Conservation (phyloP, 2,113 vertebrate species). For the Phainopepla nitens region DNA sequence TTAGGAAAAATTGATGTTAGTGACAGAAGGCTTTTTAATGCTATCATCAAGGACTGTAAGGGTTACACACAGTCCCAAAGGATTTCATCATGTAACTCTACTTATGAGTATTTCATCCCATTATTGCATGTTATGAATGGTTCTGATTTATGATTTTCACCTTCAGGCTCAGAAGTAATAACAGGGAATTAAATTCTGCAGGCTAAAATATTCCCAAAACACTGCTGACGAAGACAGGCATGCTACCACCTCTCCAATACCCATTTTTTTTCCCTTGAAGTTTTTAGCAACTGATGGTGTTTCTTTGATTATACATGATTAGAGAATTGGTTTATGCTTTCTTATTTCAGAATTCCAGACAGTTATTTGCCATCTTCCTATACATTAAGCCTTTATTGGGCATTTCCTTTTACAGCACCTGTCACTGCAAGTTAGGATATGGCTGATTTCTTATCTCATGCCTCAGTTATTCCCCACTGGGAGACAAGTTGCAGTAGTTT, state of each 20-base stretch:
- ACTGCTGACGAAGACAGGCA: neutral
- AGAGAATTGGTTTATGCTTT: constrained; percentile 7
- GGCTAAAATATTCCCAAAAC: constrained; percentile 29
- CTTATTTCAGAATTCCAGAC: constrained; percentile 22
- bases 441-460: constrained; percentile 35
- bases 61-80: neutral
- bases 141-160: constrained; percentile 47
- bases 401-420: constrained; percentile 8
- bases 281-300: neutral
- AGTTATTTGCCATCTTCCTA: constrained; percentile 14
- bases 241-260: neutral
- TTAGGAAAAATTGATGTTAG: neutral
- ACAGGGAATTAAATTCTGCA: constrained; percentile 45
- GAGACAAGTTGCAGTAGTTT: neutral
- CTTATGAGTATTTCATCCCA: constrained; percentile 32
- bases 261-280: neutral
- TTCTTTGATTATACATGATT: constrained; percentile 24
- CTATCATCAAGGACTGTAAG: neutral
- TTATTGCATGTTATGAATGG: constrained; percentile 25
- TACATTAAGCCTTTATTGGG: constrained; percentile 17
- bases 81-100: neutral
- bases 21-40: neutral
- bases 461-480: constrained; percentile 3
- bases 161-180: constrained; percentile 42
- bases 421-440: constrained; percentile 1